phyloP scores from a whole-genome alignment of 1,140 invertebrate genomes.

The Pomacea maculata region DNA sequence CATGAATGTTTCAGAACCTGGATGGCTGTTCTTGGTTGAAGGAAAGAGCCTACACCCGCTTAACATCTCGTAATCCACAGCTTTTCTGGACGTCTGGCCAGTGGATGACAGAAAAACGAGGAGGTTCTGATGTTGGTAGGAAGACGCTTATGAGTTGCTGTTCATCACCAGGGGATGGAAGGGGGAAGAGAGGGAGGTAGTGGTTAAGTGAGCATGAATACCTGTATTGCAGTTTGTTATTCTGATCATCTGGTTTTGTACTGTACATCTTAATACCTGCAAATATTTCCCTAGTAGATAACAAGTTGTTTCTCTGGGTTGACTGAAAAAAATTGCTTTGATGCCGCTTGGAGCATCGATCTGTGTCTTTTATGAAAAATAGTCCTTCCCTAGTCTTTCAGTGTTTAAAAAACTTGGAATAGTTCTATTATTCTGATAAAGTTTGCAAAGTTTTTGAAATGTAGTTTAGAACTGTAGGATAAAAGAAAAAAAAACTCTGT shows the following conservation, averaged over 20 bases:
- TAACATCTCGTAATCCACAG: constrained; percentile 67
- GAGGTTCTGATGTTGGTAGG: constrained; percentile 73
- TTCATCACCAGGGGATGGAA: not conserved
- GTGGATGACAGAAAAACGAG: constrained; percentile 74
- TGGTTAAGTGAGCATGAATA: not conserved
- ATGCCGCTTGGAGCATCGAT: too few species aligned
- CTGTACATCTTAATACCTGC: not conserved
- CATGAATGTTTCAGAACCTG: too few species aligned
- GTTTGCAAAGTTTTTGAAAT: too few species aligned
- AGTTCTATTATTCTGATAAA: too few species aligned
- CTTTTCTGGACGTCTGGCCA: constrained; percentile 74
- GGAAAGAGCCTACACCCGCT: constrained; percentile 57
- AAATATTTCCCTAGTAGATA: too few species aligned
- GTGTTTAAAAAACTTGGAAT: too few species aligned
- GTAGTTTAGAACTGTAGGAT: too few species aligned
- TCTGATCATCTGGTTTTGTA: not conserved
- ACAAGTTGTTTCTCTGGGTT: too few species aligned
- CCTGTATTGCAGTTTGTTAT: not conserved
- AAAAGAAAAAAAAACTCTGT: too few species aligned
- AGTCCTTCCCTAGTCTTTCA: too few species aligned
- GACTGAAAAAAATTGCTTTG: too few species aligned
- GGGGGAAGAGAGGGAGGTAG: not conserved
- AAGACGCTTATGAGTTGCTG: not conserved
- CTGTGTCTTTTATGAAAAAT: too few species aligned
- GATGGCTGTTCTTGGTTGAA: constrained; percentile 32